Conservation (phyloP, 2,113 vertebrate genomes). For the Takifugu flavidus region DNA sequence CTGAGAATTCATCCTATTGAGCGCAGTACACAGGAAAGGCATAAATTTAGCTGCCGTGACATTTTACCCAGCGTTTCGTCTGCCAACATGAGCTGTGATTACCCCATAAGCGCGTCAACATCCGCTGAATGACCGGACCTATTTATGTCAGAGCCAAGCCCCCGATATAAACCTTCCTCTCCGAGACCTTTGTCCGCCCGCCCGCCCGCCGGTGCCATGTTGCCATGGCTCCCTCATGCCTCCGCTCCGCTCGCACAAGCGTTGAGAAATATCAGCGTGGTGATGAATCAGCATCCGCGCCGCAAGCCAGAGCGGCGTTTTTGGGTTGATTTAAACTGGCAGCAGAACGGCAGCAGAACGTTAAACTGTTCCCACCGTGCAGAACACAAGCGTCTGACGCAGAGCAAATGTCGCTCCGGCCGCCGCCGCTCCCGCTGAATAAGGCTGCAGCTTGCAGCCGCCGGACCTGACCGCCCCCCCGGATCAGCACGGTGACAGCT, state of each 20-base stretch:
- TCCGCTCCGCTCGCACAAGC: slow-evolving; percentile 56
- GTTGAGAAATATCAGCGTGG: slow-evolving; percentile 58
- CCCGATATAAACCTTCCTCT: slow-evolving; percentile 16
- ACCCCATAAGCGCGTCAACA: slow-evolving; percentile 10
- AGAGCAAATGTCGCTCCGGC: slow-evolving; percentile 50
- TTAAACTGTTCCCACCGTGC: background rate
- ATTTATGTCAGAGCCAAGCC: background rate
- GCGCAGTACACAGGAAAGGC: background rate
- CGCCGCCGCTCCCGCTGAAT: too few species aligned
- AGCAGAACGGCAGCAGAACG: background rate
- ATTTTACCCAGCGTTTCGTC: slow-evolving; percentile 3
- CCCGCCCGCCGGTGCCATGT: slow-evolving; percentile 65
- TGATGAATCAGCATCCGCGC: slow-evolving; percentile 75
- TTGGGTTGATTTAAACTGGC: background rate
- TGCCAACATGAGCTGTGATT: slow-evolving; percentile 15
- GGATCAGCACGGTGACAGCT: slow-evolving; percentile 14
- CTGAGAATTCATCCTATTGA: too few species aligned
- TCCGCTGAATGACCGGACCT: background rate
- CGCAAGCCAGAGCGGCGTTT: slow-evolving; percentile 8
- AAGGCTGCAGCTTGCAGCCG: slow-evolving; percentile 4
- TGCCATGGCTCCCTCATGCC: slow-evolving; percentile 72
- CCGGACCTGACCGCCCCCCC: slow-evolving; percentile 24
- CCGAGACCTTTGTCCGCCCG: slow-evolving; percentile 68
- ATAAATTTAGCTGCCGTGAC: background rate
- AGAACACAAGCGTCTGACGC: slow-evolving; percentile 42